Evolutionary conservation across 2,113 vertebrate species (phyloP), one percentile per base, ranked within the genome.

Genomic region (Mormyrus iriodes): DNA sequence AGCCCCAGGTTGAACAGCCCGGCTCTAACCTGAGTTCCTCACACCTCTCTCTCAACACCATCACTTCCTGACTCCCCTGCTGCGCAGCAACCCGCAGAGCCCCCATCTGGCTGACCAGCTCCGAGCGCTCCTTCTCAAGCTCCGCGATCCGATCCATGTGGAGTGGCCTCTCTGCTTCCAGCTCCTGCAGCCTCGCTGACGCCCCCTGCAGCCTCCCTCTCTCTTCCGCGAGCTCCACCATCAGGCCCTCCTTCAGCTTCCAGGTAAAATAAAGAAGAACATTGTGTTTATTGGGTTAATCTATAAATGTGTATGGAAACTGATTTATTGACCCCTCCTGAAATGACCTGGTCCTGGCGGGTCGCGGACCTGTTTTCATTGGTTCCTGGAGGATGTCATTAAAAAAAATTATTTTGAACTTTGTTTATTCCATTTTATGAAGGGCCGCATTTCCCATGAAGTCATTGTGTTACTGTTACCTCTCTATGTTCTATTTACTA

Each of bases 201-300:
- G 90, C 93, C 5, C 27, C 85, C 10, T 91, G 93, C 35, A 94
- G 88, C 27, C 82, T 90, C 87, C 91, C 89, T 58, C 82, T 92
- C 35, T 91, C 93, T 88, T 88, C 88, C 31, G 93, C 91, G 21
- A 95, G 93, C 65, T 96, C 94, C 21, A 65, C 46, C 55, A 90
- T 91, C 52, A 96, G 90, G 53, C 92, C 94, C 87, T 95, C 90
- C 52, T 95, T 96, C 13, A 87, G 89, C 95, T 96, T 91, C 88
- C 19, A 92, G 48, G 19, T 83, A 55, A 61, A 39, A 84, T n/a
- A 55, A 49, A 9, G 10, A 46, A 51, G 17, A 79, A 42, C 27
- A 9, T 52, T 13, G 3, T 24, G 82, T 17, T 48, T 19, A 90
- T 19, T 44, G 8, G 2, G 24, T 76, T 31, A 61, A 31, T 13